Conservation (phyloP, 1,140 invertebrate species). For the Reticulitermes speratus region DNA sequence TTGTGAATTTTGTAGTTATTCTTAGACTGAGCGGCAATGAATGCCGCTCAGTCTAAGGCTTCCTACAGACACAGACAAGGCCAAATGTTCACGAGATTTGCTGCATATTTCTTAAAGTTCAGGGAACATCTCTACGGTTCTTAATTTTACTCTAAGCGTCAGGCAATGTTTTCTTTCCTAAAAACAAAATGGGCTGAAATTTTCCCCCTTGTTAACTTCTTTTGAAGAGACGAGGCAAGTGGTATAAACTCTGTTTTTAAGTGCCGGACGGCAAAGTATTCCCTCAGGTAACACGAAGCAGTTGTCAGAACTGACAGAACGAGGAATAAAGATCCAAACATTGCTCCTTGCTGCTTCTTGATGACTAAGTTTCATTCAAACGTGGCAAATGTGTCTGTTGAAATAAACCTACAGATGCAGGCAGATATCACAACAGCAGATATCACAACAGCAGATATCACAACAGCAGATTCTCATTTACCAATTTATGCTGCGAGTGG, state of each 20-base stretch:
- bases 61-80: neutral
- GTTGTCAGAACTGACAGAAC: no score
- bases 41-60: neutral
- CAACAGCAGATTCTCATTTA: no score
- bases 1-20: neutral
- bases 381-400: no score
- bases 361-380: no score
- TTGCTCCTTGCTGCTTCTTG: no score
- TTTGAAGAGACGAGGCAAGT: neutral
- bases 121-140: neutral
- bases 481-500: no score
- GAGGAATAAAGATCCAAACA: neutral
- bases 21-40: neutral
- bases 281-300: no score
- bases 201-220: neutral
- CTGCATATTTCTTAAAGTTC: neutral
- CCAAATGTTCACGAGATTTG: neutral
- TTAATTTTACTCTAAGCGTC: neutral
- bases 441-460: no score
- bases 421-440: no score
- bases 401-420: no score
- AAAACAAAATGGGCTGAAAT: neutral
- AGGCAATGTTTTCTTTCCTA: neutral
- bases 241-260: no score
- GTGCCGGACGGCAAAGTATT: no score